Evolutionary conservation across 2,797 vertebrate species (phyloP).

Genomic region (Alosa sapidissima): DNA sequence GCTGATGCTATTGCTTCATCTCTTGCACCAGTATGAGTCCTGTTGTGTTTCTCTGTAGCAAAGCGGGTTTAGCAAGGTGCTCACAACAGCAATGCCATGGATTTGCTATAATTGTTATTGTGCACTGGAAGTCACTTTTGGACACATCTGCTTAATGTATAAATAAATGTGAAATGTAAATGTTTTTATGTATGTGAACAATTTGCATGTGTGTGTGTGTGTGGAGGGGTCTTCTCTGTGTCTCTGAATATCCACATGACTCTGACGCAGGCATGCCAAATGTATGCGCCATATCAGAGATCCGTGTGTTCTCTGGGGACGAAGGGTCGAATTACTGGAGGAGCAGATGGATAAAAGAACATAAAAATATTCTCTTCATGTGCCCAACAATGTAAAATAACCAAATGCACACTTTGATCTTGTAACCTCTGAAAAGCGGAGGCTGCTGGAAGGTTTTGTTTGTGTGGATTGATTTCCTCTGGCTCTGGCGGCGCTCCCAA

Average conservation of each 20-base stretch:
- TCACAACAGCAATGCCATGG: neutral
- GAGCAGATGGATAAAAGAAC: neutral
- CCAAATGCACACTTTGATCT: neutral
- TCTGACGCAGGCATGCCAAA: slow-evolving; percentile 7
- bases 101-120: neutral
- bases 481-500: neutral
- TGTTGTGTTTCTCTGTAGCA: neutral
- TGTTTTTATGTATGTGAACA: neutral
- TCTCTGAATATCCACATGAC: neutral
- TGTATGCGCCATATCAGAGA: neutral
- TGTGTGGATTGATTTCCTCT: neutral
- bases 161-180: neutral
- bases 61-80: neutral
- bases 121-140: neutral
- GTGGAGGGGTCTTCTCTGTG: neutral
- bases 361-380: neutral
- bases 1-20: neutral
- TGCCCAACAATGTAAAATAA: neutral
- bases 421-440: neutral
- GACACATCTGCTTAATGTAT: neutral
- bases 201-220: neutral
- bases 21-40: neutral
- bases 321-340: neutral
- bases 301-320: neutral
- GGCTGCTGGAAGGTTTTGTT: neutral